Base-by-base conservation (phyloP, 2,797 vertebrate genomes). In the Salmo trutta region DNA sequence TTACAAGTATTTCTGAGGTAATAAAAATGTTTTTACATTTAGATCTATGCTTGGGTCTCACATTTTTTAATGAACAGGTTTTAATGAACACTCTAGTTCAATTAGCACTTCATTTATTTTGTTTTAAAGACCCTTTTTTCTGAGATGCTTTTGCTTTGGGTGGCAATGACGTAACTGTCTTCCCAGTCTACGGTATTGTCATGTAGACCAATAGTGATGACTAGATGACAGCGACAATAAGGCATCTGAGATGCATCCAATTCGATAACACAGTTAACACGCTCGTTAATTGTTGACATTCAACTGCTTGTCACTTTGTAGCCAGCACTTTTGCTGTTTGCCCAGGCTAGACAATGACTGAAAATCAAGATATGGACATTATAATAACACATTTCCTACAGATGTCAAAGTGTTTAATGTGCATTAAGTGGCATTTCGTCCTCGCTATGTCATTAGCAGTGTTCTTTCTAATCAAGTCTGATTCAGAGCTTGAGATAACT, bases 331-430 rank as follows among this genome's bases (percentile, higher is more conserved):
- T 77, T 81, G 17, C 21, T 68, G 62, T 77, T 79, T 70, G 72
- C 29, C 59, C 24, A 54, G 66, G 77, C 72, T 62, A 71, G 78
- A 77, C 72, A 1, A 71, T 81, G 83, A 79, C 87, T 82, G 76
- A 74, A 75, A 62, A 83, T 86, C 87, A 83, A 81, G 85, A 79
- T 84, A 74, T 17, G 79, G 85, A 85, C 87, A 84, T 89, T 85
- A 79, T 81, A 84, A 82, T 74, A 83, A 82, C 84, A 84, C 82
- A 62, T 83, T 87, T 83, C 85, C 70, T 69, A 47, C 41, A 91
- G 85, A 90, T 90, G 90, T 92, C 91, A 90, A 87, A 91, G 91
- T 92, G 91, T 91, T 93, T 92, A 92, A 93, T 93, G 88, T 84
- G 74, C 36, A 73, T 67, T 1, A 86, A 91, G 87, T 83, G 88